Conservation (phyloP, 2,888 invertebrate species). For the Pilophorus perplexus region DNA sequence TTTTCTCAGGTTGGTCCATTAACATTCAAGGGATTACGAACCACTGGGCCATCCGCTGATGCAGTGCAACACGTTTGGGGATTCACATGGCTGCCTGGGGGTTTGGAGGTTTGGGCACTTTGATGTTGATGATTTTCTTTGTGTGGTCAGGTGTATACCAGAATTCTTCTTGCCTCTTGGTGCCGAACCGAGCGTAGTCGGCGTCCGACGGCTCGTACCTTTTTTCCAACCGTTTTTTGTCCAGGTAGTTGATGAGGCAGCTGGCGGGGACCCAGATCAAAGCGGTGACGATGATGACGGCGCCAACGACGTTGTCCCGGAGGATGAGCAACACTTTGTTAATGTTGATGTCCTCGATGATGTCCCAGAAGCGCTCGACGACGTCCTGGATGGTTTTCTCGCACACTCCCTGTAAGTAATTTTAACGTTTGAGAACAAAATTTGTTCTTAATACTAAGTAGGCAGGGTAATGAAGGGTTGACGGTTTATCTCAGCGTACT, state of each 20-base stretch:
- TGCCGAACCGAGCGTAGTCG: constrained; percentile 12
- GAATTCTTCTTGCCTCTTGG: constrained; percentile 25
- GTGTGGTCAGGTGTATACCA: constrained; percentile 19
- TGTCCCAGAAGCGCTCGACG: constrained; percentile 94
- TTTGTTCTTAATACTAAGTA: too few relatives aligned
- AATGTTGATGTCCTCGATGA: constrained; percentile 93
- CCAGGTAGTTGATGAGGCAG: constrained; percentile 75
- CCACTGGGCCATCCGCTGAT: too few relatives aligned
- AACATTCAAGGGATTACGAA: too few relatives aligned
- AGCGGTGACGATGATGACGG: constrained; percentile 86
- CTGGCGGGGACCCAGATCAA: constrained; percentile 93
- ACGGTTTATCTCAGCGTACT: too few relatives aligned
- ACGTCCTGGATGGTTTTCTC: constrained; percentile 94
- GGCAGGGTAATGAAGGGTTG: too few relatives aligned
- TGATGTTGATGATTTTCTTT: constrained; percentile 37
- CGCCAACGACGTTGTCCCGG: constrained; percentile 90
- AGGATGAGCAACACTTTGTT: constrained; percentile 86
- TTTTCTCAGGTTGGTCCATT: too few relatives aligned
- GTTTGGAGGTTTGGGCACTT: constrained; percentile 31
- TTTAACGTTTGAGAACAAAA: too few relatives aligned
- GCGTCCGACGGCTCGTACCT: constrained; percentile 32
- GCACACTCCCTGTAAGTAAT: constrained; percentile 72
- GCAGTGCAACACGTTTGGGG: too few relatives aligned
- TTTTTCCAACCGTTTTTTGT: constrained; percentile 63
- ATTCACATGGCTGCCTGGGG: constrained; percentile 27